Percentiles rank a stretch among this genome's conserved stretches.
phyloP scores from a whole-genome alignment of 2,797 vertebrate species.

The Rhinatrema bivittatum region DNA sequence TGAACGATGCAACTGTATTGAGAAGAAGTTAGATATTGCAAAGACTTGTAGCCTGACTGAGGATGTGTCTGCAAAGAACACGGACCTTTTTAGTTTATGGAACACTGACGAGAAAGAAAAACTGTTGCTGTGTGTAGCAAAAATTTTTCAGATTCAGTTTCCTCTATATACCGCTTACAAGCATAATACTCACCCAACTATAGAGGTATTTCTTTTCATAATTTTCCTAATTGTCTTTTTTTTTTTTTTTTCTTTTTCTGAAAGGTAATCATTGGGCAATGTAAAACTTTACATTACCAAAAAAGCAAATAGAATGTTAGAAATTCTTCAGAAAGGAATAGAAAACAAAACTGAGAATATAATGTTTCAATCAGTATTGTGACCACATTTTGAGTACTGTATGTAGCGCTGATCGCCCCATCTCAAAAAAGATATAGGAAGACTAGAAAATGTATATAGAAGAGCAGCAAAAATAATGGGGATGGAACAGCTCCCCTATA shows the following conservation, averaged over 20 bases:
- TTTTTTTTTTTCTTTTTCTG: background rate
- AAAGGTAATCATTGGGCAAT: constrained; percentile 2
- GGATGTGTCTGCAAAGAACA: constrained; percentile 50
- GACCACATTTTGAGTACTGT: too few relatives aligned
- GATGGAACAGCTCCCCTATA: too few relatives aligned
- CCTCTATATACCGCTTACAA: constrained; percentile 97
- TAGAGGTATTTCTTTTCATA: constrained; percentile 72
- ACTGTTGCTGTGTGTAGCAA: constrained; percentile 90
- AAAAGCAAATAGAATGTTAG: too few relatives aligned
- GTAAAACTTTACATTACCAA: too few relatives aligned
- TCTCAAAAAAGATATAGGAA: too few relatives aligned
- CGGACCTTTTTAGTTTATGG: constrained; percentile 80
- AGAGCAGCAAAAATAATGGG: too few relatives aligned
- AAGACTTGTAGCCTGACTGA: constrained; percentile 53
- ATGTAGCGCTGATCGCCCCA: too few relatives aligned
- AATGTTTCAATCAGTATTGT: too few relatives aligned
- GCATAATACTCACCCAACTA: constrained; percentile 96
- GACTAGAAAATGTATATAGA: too few relatives aligned
- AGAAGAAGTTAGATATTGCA: constrained; percentile 47
- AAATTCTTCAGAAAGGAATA: too few relatives aligned
- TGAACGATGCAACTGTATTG: constrained; percentile 56
- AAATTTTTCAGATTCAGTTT: constrained; percentile 98
- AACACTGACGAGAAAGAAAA: constrained; percentile 94
- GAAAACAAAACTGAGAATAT: too few relatives aligned
- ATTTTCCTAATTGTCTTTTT: background rate